Evolutionary conservation across 1,140 invertebrate genomes (phyloP).

Genomic region (Epicauta chinensis): DNA sequence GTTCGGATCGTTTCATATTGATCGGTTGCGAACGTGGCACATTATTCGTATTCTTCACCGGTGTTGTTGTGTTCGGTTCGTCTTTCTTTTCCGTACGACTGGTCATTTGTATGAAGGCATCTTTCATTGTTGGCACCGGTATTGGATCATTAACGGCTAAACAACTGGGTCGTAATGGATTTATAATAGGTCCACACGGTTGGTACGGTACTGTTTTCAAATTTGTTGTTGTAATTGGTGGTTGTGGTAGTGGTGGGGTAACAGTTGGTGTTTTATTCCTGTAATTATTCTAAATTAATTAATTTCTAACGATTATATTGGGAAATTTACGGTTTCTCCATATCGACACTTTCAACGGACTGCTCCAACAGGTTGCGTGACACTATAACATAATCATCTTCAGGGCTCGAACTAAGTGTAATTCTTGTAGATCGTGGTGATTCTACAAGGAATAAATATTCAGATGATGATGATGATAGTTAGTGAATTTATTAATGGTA

Average conservation of each 20-base stretch:
- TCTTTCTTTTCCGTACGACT: conserved; percentile 26
- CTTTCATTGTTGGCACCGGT: conserved; percentile 68
- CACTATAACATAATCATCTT: conserved; percentile 85
- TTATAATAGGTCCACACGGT: conserved; percentile 37
- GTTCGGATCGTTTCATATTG: conserved; percentile 65
- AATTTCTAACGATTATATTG: neutral
- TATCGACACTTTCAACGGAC: conserved; percentile 43
- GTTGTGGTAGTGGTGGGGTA: conserved; percentile 2
- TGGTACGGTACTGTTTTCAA: neutral
- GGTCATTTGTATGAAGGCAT: conserved; percentile 44
- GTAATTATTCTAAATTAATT: neutral
- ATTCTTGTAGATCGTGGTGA: conserved; percentile 39
- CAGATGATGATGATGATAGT: conserved; percentile 1
- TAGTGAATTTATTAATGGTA: neutral
- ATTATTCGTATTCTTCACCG: conserved; percentile 26
- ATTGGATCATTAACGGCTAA: conserved; percentile 69
- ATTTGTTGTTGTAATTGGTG: neutral
- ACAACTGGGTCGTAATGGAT: conserved; percentile 62
- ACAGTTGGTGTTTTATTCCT: conserved; percentile 10
- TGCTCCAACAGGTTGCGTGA: conserved; percentile 59
- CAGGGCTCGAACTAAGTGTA: conserved; percentile 51
- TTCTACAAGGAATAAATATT: conserved; percentile 34
- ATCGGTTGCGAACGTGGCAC: conserved; percentile 79
- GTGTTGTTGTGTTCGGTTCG: conserved; percentile 24
- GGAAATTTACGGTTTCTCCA: conserved; percentile 25